Conservation (phyloP, 2,113 vertebrate genomes). For the Glaucomys volans region DNA sequence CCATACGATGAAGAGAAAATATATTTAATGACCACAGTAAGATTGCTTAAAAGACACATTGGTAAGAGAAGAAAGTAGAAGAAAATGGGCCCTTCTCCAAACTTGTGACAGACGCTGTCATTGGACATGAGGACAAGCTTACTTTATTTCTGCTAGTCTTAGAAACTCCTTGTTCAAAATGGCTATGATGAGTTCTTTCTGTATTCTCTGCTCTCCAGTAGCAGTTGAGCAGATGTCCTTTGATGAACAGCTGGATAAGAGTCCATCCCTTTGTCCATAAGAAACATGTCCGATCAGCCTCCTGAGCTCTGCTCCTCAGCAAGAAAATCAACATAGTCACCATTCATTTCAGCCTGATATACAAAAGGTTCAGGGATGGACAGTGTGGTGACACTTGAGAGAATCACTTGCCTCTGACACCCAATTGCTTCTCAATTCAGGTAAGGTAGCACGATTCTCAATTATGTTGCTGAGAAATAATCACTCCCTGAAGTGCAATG, state of each 20-base stretch:
- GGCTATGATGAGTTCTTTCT: neutral
- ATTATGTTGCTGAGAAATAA: constrained; percentile 50
- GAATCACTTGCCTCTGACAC: neutral
- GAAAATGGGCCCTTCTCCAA: fast-evolving
- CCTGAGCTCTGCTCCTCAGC: neutral
- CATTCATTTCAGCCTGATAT: neutral
- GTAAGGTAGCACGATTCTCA: neutral
- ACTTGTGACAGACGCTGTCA: neutral
- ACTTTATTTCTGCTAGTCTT: neutral
- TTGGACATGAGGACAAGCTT: fast-evolving
- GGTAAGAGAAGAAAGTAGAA: neutral
- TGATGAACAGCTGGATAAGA: neutral
- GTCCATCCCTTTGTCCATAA: neutral
- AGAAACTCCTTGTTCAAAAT: neutral
- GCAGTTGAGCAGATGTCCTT: fast-evolving
- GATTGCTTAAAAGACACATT: neutral
- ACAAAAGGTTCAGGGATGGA: neutral
- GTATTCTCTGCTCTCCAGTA: fast-evolving
- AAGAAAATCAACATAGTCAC: neutral
- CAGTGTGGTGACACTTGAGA: neutral
- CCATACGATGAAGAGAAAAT: neutral
- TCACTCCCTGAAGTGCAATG: constrained; percentile 29
- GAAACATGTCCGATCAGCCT: neutral
- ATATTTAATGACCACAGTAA: neutral
- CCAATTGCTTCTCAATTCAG: neutral